phyloP scores from a whole-genome alignment of 2,113 vertebrate species.

The Neomonachus schauinslandi region DNA sequence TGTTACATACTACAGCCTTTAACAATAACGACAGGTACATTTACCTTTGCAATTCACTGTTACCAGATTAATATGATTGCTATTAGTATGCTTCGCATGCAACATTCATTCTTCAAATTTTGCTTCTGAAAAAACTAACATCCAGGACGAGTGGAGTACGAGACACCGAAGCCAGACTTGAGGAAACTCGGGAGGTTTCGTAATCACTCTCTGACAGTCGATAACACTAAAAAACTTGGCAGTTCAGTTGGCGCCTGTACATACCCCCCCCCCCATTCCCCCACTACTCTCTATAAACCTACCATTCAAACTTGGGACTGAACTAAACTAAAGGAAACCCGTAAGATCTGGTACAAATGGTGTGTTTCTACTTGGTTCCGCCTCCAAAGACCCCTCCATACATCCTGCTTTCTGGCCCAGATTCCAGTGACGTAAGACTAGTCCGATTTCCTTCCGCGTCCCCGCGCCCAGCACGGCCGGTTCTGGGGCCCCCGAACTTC shows the following conservation, averaged over 20 bases:
- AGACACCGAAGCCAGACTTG: neutral
- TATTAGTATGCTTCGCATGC: neutral
- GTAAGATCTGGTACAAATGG: neutral
- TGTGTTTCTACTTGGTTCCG: neutral
- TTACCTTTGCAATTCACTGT: slow-evolving; percentile 60
- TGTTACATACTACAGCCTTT: neutral
- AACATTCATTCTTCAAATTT: neutral
- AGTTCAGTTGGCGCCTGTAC: neutral
- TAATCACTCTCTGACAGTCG: neutral
- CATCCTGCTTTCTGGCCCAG: neutral
- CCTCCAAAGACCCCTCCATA: neutral
- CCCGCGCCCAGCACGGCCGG: neutral
- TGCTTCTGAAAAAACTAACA: neutral
- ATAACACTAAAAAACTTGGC: neutral
- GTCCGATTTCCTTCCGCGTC: neutral
- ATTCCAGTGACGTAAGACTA: neutral
- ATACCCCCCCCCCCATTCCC: neutral
- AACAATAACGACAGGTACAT: neutral
- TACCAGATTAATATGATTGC: neutral
- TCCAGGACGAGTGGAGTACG: neutral
- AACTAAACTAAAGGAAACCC: neutral
- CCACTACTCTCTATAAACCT: neutral
- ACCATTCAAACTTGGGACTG: neutral
- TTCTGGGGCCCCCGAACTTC: slow-evolving; percentile 26
- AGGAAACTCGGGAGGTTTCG: neutral